Percentiles rank a stretch among this genome's conserved stretches.
Evolutionary conservation across 2,888 invertebrate genomes (phyloP).

Genomic region (Villa cingulata): DNA sequence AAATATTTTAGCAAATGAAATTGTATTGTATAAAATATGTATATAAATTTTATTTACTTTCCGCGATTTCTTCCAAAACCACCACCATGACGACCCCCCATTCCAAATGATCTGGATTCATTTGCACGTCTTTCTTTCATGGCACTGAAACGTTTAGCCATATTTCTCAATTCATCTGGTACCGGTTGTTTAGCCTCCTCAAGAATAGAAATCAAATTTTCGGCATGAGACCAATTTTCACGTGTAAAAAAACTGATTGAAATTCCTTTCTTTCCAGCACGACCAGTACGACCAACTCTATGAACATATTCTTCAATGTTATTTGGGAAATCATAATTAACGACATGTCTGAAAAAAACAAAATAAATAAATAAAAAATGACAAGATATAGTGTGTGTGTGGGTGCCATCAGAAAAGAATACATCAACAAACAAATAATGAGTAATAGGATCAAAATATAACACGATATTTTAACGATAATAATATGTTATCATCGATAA

Average conservation of each 20-base stretch:
- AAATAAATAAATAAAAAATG: too few species aligned
- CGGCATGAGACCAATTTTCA: constrained; percentile 69
- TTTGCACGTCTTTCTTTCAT: constrained; percentile 50
- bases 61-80: too few species aligned
- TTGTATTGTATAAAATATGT: too few species aligned
- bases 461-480: constrained; percentile 1
- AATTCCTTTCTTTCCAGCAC: constrained; percentile 75
- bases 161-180: constrained; percentile 56
- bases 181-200: constrained; percentile 77
- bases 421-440: not conserved
- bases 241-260: constrained; percentile 71
- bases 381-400: not conserved
- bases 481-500: not conserved
- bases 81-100: constrained; percentile 1
- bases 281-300: constrained; percentile 87
- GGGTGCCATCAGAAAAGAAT: not conserved
- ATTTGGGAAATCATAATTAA: constrained; percentile 86
- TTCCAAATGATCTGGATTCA: constrained; percentile 27
- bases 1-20: too few species aligned
- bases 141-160: constrained; percentile 60
- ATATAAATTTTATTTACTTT: too few species aligned
- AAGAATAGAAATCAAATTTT: constrained; percentile 68
- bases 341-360: constrained; percentile 43
- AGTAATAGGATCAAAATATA: not conserved
- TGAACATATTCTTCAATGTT: constrained; percentile 90